These are phyloP conservation scores for Meandrusa payeni DNA, from an alignment of 2,888 invertebrate genomes.

Conservation along the genomic window DNA sequence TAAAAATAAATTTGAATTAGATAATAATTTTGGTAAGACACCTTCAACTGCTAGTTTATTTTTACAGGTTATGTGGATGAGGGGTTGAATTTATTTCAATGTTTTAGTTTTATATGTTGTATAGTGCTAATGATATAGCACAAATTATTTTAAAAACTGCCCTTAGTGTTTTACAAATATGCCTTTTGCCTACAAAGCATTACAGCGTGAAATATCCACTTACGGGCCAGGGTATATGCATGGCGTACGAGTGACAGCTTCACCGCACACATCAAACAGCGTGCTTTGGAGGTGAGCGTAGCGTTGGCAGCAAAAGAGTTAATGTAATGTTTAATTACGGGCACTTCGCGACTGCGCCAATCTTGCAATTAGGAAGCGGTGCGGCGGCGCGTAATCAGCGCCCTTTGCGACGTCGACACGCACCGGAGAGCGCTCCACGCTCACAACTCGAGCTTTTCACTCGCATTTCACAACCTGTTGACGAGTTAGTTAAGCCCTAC, in stretches of 20 bases:
- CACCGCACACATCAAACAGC: conserved; percentile 52
- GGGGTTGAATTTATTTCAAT: too few relatives aligned
- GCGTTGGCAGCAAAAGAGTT: conserved; percentile 44
- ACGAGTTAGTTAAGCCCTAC: conserved; percentile 65
- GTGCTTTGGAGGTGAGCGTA: conserved; percentile 44
- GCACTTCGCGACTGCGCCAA: conserved; percentile 68
- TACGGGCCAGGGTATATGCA: too few relatives aligned
- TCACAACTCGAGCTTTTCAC: conserved; percentile 62
- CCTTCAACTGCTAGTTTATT: too few relatives aligned
- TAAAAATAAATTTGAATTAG: too few relatives aligned
- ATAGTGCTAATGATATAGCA: too few relatives aligned
- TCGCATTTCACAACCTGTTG: conserved; percentile 76
- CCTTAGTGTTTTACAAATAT: too few relatives aligned
- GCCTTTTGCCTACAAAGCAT: too few relatives aligned
- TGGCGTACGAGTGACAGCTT: neutral
- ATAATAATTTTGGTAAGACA: too few relatives aligned
- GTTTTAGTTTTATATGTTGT: too few relatives aligned
- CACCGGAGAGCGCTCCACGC: conserved; percentile 57
- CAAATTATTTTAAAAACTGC: too few relatives aligned
- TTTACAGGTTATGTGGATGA: too few relatives aligned
- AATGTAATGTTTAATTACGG: conserved; percentile 72
- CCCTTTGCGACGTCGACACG: conserved; percentile 66
- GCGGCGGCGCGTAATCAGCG: conserved; percentile 68
- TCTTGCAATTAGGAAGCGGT: conserved; percentile 73
- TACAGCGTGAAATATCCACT: too few relatives aligned